Conservation (phyloP, 2,888 invertebrate genomes). For the Patella ulyssiponensis region DNA sequence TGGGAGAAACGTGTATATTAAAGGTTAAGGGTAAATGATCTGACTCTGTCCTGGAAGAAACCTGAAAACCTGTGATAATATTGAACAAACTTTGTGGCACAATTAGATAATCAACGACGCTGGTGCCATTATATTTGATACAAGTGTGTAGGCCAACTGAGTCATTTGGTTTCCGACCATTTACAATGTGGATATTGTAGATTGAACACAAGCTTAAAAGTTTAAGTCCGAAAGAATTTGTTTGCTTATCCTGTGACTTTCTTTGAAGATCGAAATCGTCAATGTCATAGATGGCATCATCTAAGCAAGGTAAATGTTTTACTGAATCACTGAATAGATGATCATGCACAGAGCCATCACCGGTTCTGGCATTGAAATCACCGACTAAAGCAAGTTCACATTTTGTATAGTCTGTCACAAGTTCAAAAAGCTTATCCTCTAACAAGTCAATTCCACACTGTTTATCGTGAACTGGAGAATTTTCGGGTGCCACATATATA, state of each 20-base stretch:
- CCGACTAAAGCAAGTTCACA: neutral
- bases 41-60: too few relatives aligned
- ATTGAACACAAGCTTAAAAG: neutral
- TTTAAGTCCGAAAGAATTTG: neutral
- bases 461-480: too few relatives aligned
- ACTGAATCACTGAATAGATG: neutral
- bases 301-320: neutral
- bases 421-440: too few relatives aligned
- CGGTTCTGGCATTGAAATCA: neutral
- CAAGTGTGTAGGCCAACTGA: neutral
- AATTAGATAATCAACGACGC: neutral
- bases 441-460: too few relatives aligned
- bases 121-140: neutral
- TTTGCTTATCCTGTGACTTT: neutral
- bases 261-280: neutral
- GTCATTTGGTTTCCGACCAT: neutral
- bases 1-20: too few relatives aligned
- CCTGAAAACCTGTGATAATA: neutral
- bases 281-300: neutral
- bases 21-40: too few relatives aligned
- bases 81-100: neutral
- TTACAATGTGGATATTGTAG: neutral
- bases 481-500: too few relatives aligned
- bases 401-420: too few relatives aligned
- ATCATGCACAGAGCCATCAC: neutral